These are phyloP conservation scores for Caenorhabditis sp. DNA, from an alignment of 2,888 invertebrate genomes.

Conservation along the genomic window DNA sequence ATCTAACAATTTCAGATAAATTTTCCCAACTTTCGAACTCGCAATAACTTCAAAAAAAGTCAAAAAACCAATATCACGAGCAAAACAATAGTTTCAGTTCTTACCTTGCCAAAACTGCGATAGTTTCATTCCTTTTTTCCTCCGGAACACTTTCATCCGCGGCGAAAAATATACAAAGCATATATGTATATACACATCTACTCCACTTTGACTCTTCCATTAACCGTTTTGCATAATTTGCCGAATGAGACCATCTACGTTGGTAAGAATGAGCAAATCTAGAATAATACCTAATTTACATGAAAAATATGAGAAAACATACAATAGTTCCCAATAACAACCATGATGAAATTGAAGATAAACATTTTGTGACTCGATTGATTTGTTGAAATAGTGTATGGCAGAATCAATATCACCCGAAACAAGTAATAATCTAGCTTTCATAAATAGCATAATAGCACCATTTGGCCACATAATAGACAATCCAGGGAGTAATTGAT, in stretches of 20 bases:
- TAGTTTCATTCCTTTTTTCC: conserved; percentile 47
- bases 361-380: conserved; percentile 82
- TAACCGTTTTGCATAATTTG: conserved; percentile 73
- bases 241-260: conserved; percentile 64
- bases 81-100: not conserved
- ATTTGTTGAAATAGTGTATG: conserved; percentile 81
- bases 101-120: conserved; percentile 38
- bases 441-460: conserved; percentile 90
- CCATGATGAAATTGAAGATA: conserved; percentile 92
- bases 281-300: not conserved
- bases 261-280: conserved; percentile 65
- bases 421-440: conserved; percentile 78
- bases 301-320: conserved; percentile 4
- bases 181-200: conserved; percentile 84
- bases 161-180: conserved; percentile 82
- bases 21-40: no score
- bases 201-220: conserved; percentile 93
- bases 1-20: no score
- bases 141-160: conserved; percentile 55
- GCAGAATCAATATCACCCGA: conserved; percentile 79
- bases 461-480: conserved; percentile 81
- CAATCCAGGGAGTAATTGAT: conserved; percentile 78
- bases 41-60: no score
- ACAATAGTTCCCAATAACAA: conserved; percentile 90
- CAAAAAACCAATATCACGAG: no score